Evolutionary conservation across 2,888 invertebrate genomes (phyloP), one percentile per base, ranked within the genome.

Genomic region (Tuta absoluta): DNA sequence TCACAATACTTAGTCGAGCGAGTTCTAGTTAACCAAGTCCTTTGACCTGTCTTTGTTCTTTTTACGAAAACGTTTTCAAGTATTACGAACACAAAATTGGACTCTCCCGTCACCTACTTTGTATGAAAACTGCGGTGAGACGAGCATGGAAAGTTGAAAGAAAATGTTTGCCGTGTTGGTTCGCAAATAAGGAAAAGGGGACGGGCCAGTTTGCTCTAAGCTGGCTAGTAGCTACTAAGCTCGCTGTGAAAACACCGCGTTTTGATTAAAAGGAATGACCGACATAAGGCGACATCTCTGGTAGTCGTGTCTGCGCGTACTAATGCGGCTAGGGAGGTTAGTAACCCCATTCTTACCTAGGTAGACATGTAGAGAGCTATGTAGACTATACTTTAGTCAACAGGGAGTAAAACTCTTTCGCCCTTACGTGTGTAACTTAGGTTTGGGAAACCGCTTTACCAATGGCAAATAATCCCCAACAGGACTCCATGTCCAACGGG

Each of bases 101-200:
- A 49, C 28, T 11, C 38, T 61, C 60, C n/a, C n/a, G n/a, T 60
- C 61, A 33, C 49, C 49, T 61, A 58, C 21, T 62, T 65, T 59
- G 65, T 71, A 75, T 76, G 76, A 73, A 72, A 72, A 72, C 67
- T 63, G 72, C 57, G 64, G 68, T 73, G 63, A 71, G 67, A 71
- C 67, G 63, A 68, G 69, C 64, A 68, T 72, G 72, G 72, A 77
- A 75, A 76, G 76, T 70, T 69, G 65, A 67, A 74, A 73, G 75
- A 76, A 79, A 77, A 76, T 73, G 71, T 63, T 63, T 71, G 71
- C 66, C 64, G 65, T 67, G 70, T 69, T 71, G 74, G 71, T 79
- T 78, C 69, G 69, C 73, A 76, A 77, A 78, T 75, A 76, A 75
- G 78, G 77, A 75, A 73, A n/a, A 71, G 65, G 70, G 70, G 69